Evolutionary conservation across 2,888 invertebrate species (phyloP).

Genomic region (Clitarchus hookeri): DNA sequence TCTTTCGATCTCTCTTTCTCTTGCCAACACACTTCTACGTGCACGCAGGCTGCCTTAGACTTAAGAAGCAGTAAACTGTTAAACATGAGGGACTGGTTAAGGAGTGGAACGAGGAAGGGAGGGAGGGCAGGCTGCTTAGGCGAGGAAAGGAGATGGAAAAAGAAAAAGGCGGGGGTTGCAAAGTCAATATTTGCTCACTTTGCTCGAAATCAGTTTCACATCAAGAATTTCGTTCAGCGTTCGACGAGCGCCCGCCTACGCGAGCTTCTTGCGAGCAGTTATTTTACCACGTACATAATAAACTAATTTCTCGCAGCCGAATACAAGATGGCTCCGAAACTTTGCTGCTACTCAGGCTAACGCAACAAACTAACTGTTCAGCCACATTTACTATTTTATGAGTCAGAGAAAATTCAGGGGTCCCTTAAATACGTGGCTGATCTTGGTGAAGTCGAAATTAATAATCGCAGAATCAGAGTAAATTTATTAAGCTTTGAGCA

Average conservation of each 20-base stretch:
- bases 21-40: background rate
- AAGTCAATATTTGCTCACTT: conserved; percentile 10
- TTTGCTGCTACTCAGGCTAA: too few relatives aligned
- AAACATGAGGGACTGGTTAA: background rate
- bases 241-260: background rate
- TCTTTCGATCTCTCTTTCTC: background rate
- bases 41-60: background rate
- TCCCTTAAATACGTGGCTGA: too few relatives aligned
- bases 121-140: too few relatives aligned
- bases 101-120: too few relatives aligned
- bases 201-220: conserved; percentile 2
- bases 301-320: background rate
- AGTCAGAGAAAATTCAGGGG: too few relatives aligned
- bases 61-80: conserved; percentile 3
- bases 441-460: too few relatives aligned
- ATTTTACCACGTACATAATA: background rate
- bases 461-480: too few relatives aligned
- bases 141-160: background rate
- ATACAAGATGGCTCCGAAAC: background rate
- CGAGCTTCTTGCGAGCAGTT: background rate
- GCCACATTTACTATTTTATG: too few relatives aligned
- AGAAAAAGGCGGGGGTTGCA: background rate
- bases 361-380: too few relatives aligned
- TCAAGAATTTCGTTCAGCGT: background rate
- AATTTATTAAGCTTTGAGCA: too few relatives aligned